Percentiles rank a stretch among this genome's conserved stretches.
Evolutionary conservation across 1,140 invertebrate genomes (phyloP).

Genomic region (Drosophila parabipectinata): DNA sequence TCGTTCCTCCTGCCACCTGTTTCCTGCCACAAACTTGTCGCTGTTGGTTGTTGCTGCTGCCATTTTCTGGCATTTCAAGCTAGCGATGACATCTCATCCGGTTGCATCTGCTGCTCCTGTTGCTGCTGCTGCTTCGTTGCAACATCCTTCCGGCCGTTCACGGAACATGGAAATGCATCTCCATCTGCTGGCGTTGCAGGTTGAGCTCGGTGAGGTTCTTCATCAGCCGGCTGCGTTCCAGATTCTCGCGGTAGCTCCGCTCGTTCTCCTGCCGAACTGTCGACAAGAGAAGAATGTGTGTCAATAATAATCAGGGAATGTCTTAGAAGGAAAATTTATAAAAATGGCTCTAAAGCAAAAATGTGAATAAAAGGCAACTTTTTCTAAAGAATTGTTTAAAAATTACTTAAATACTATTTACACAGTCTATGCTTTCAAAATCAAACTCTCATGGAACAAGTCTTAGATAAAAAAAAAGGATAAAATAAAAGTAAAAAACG

Average conservation of each 20-base stretch:
- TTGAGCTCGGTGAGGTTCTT: conserved; percentile 77
- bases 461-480: neutral
- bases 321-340: neutral
- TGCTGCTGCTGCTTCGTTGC: conserved; percentile 26
- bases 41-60: conserved; percentile 12
- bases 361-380: neutral
- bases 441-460: conserved; percentile 70
- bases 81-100: conserved; percentile 39
- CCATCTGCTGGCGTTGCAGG: conserved; percentile 63
- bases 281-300: conserved; percentile 8
- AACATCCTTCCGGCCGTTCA: conserved; percentile 33
- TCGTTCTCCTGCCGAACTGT: conserved; percentile 83
- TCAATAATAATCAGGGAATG: conserved; percentile 8
- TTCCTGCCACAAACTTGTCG: conserved; percentile 44
- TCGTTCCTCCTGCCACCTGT: conserved; percentile 18
- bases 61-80: conserved; percentile 44
- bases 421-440: conserved; percentile 29
- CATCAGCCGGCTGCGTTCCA: conserved; percentile 74
- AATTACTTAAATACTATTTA: neutral
- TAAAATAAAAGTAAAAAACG: neutral
- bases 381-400: neutral
- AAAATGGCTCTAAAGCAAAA: too few relatives aligned
- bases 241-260: conserved; percentile 76
- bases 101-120: conserved; percentile 29
- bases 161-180: conserved; percentile 52